Base-by-base conservation (phyloP, 2,888 invertebrate species). In the Proisotoma minuta region DNA sequence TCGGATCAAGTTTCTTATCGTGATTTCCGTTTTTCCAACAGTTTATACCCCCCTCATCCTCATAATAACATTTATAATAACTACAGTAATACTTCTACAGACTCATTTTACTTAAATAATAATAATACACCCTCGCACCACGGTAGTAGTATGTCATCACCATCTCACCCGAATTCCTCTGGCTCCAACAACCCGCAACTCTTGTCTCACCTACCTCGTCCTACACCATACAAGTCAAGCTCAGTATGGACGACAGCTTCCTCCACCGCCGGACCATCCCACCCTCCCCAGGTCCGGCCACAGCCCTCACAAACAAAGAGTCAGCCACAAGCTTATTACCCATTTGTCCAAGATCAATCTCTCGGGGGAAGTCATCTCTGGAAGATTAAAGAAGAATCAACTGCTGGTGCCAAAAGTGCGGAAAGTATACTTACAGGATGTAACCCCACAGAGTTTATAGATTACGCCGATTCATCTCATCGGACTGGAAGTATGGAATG, bases 141-240 rank as follows among this genome's bases (percentile, higher is more conserved):
- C 26, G 34, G 27, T 20, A 24, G 15, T 57, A 63, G 62, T 60
- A 69, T 69, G 69, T 66, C 69, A 52, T 66, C 69, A 34, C 43
- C 15, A 12, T 23, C 62, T 20, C 48, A 61, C 24, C 57, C 61
- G 34, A 51, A 43, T 57, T 47, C 58, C n/a, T 43, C 58, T 23
- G 26, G 48, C 39, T 56, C 43, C 34, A 40, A n/a, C n/a, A n/a
- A 62, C 48, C 62, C 67, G n/a, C 70, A 63, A 28, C 60, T 70
- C 24, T 67, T 75, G 23, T 74, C 74, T 58, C 74, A 75, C 61
- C 66, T 75, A 48, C 74, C 75, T 10, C 68, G 75, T 51, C 74
- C 75, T 1, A 71, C 72, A 51, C 76, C 74, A 12, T 75, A 75
- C 66, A 74, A 74, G 54, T 70, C 74, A 12, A 56, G 70, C 4